These are phyloP conservation scores for Thymelicus lineola DNA, from an alignment of 2,888 invertebrate species.

Conservation along the genomic window DNA sequence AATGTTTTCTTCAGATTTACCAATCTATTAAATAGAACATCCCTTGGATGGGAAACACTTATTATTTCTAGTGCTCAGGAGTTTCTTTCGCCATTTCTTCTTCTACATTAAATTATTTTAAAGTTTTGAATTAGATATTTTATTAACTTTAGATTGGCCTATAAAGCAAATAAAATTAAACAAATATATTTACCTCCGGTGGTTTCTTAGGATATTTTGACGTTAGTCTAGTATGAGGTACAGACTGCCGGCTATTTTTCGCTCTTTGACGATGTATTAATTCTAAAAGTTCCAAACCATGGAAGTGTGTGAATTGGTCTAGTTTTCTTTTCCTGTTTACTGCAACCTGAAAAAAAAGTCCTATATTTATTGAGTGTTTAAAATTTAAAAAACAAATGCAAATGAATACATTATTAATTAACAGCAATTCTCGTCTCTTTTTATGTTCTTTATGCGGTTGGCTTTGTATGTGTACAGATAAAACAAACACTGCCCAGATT, in stretches of 20 bases:
- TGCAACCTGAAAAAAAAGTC: conserved; percentile 81
- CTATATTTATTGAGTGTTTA: not conserved
- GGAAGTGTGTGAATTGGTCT: conserved; percentile 92
- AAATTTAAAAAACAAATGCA: too few relatives aligned
- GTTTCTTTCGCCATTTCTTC: too few relatives aligned
- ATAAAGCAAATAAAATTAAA: not conserved
- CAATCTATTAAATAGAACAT: too few relatives aligned
- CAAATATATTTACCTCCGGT: conserved; percentile 68
- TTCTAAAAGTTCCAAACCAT: conserved; percentile 91
- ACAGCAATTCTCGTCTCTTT: too few relatives aligned
- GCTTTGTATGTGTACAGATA: too few relatives aligned
- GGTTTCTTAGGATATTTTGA: conserved; percentile 84
- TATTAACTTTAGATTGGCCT: not conserved
- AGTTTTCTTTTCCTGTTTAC: conserved; percentile 95
- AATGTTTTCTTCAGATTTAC: too few relatives aligned
- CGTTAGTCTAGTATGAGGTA: conserved; percentile 72
- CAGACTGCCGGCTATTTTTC: conserved; percentile 77
- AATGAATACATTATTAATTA: too few relatives aligned
- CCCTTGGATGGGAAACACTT: too few relatives aligned
- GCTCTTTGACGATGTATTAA: conserved; percentile 85
- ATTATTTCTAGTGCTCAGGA: too few relatives aligned
- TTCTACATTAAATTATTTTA: too few relatives aligned
- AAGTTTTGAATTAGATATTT: not conserved
- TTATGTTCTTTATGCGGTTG: too few relatives aligned
- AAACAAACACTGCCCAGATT: too few relatives aligned